Conservation (phyloP, 2,888 invertebrate genomes). For the Trissonchulus latispiculum region DNA sequence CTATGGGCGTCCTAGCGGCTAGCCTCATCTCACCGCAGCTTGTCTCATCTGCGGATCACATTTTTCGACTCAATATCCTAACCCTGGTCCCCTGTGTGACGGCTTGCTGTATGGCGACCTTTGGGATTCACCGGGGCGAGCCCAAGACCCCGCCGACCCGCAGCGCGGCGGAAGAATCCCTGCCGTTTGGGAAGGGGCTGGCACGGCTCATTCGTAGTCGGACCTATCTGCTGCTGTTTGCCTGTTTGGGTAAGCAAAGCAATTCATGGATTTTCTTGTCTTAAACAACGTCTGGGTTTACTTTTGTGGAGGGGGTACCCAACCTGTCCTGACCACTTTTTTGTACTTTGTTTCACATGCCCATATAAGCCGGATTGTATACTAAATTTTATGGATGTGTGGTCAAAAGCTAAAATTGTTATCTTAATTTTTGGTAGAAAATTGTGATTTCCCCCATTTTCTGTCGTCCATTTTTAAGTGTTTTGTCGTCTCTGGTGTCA, state of each 20-base stretch:
- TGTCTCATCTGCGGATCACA: conserved; percentile 31
- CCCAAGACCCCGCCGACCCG: conserved; percentile 40
- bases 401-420: no score
- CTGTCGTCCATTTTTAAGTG: no score
- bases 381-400: no score
- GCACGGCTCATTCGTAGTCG: not conserved
- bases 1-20: conserved; percentile 32
- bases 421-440: no score
- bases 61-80: conserved; percentile 36
- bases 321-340: no score
- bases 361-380: no score
- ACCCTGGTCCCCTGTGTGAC: conserved; percentile 31
- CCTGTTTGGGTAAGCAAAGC: conserved; percentile 32
- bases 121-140: conserved; percentile 37
- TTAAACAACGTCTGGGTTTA: no score
- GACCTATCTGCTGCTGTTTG: conserved; percentile 2
- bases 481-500: no score
- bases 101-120: conserved; percentile 14
- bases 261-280: no score
- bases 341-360: no score
- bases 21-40: conserved; percentile 37
- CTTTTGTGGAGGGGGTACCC: no score
- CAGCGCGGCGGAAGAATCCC: conserved; percentile 35
- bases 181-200: conserved; percentile 27
- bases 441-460: no score